A percentile compares a stretch with the other conserved stretches of the same genome.
These are phyloP conservation scores for Spondyliosoma cantharus DNA, from an alignment of 2,797 vertebrate genomes.

Conservation along the genomic window DNA sequence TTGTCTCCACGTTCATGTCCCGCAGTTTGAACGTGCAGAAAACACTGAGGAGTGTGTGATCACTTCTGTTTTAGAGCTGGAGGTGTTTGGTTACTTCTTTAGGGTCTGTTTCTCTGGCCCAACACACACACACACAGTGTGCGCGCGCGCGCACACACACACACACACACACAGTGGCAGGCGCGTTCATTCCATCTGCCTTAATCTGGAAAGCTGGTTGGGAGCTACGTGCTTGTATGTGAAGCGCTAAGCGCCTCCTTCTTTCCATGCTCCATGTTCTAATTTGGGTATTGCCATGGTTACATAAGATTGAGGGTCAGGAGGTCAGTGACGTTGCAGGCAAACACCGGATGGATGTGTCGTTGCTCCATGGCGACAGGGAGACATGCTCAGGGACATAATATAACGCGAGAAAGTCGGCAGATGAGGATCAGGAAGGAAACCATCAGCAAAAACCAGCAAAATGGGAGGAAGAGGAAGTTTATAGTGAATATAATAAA, in stretches of 20 bases:
- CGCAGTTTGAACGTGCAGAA: constrained; percentile 39
- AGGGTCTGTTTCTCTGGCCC: not conserved
- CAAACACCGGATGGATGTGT: constrained; percentile 68
- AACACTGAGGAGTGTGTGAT: constrained; percentile 16
- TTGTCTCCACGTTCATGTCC: constrained; percentile 35
- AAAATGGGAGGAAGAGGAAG: constrained; percentile 73
- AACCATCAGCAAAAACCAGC: constrained; percentile 48
- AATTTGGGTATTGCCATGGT: constrained; percentile 82
- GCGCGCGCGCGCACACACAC: not conserved
- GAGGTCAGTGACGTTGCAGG: constrained; percentile 74
- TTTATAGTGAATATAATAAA: constrained; percentile 67
- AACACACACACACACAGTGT: not conserved
- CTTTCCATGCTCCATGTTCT: constrained; percentile 76
- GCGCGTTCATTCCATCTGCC: constrained; percentile 48
- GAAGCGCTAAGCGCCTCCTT: constrained; percentile 70
- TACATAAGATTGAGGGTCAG: constrained; percentile 84
- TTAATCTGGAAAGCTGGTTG: constrained; percentile 76
- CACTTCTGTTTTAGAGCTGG: constrained; percentile 4
- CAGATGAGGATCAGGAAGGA: constrained; percentile 68
- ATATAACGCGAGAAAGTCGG: constrained; percentile 46
- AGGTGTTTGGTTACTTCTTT: constrained; percentile 31
- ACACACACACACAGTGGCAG: not conserved
- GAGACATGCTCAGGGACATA: constrained; percentile 33
- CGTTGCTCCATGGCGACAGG: constrained; percentile 43
- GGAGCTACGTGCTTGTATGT: constrained; percentile 54